Percentiles rank a stretch among this genome's conserved stretches.
phyloP scores from a whole-genome alignment of 2,113 vertebrate species.

The Prinia subflava region DNA sequence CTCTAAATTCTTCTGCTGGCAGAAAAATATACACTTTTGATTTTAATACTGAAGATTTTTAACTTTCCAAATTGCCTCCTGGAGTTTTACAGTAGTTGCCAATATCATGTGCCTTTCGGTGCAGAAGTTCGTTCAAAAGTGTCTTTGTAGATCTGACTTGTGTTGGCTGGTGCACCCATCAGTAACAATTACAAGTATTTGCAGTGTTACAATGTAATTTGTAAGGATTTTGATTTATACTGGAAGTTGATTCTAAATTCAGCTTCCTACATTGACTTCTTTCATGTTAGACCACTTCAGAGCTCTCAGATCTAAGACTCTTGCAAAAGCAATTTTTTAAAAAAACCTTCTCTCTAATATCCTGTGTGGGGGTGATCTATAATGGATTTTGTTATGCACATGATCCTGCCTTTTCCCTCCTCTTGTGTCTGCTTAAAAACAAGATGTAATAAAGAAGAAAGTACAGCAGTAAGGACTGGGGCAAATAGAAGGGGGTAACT shows the following conservation, averaged over 20 bases:
- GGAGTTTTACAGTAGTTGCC: not conserved
- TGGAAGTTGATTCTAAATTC: not conserved
- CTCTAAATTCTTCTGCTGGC: not conserved
- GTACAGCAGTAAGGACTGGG: not conserved
- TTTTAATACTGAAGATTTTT: not conserved
- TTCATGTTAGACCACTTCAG: not conserved
- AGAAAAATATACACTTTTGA: not conserved
- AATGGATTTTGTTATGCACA: not conserved
- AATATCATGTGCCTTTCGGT: not conserved
- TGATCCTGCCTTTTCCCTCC: accelerated
- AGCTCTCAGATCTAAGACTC: not conserved
- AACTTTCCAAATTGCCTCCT: not conserved
- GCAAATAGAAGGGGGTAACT: not conserved
- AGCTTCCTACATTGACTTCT: not conserved
- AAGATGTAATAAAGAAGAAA: not conserved
- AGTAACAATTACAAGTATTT: not conserved
- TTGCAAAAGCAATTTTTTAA: not conserved
- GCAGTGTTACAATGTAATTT: not conserved
- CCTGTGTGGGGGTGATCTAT: not conserved
- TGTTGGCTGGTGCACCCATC: not conserved
- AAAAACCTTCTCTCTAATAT: not conserved
- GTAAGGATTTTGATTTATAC: not conserved
- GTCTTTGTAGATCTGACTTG: not conserved
- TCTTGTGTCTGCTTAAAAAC: not conserved
- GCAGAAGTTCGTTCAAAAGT: not conserved